Evolutionary conservation across 2,888 invertebrate genomes (phyloP).

Genomic region (Drosophila macrothrix): DNA sequence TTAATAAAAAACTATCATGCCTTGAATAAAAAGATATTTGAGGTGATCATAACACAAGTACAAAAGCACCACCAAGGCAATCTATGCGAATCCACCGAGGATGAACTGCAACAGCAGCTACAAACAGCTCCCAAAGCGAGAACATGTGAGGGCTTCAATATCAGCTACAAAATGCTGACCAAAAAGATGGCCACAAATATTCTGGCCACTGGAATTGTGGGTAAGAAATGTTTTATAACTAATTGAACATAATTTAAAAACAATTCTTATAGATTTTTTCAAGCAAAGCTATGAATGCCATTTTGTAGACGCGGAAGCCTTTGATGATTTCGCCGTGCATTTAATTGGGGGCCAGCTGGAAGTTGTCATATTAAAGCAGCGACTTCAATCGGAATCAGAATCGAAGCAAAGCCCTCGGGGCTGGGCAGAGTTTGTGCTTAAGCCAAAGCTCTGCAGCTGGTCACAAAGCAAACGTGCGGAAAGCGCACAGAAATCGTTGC

Average conservation of each 20-base stretch:
- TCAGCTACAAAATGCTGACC: constrained; percentile 72
- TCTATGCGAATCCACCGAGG: constrained; percentile 30
- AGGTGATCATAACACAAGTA: constrained; percentile 77
- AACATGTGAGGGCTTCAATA: constrained; percentile 61
- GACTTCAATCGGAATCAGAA: background rate
- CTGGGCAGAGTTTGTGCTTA: constrained; percentile 84
- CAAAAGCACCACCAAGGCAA: constrained; percentile 62
- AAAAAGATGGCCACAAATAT: constrained; percentile 67
- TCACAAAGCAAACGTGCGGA: constrained; percentile 51
- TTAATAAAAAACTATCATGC: constrained; percentile 90
- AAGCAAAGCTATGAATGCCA: constrained; percentile 67
- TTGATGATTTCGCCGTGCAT: constrained; percentile 71
- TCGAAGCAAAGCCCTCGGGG: constrained; percentile 38
- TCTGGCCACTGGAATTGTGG: constrained; percentile 69
- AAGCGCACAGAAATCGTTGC: constrained; percentile 86
- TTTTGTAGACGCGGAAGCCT: constrained; percentile 47
- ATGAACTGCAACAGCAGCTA: constrained; percentile 40
- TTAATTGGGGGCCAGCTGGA: constrained; percentile 46
- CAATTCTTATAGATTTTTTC: constrained; percentile 67
- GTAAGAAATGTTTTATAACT: constrained; percentile 47
- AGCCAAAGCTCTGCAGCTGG: constrained; percentile 86
- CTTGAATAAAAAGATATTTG: constrained; percentile 90
- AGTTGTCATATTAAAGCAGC: constrained; percentile 23
- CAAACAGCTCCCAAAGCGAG: constrained; percentile 3
- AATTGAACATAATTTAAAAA: background rate